Evolutionary conservation across 2,888 invertebrate genomes (phyloP), one percentile per base, ranked within the genome.

Genomic region (Drosophila kuntzei): DNA sequence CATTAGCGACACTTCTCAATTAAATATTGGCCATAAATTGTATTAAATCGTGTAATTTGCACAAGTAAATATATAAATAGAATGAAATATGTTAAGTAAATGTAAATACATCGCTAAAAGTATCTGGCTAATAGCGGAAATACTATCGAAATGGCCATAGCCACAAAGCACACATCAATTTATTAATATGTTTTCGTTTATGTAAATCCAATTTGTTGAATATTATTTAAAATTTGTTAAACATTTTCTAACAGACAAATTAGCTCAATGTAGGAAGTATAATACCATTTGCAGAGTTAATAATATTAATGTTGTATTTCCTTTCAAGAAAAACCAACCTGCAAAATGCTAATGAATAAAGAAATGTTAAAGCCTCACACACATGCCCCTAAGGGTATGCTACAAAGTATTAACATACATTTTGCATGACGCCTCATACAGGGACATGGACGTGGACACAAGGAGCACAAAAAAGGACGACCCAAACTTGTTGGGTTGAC

Each of bases 221-320:
- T 57, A 37, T 53, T 63, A 66, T 73, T 78, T 66, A 51, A 58
- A 82, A 73, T 83, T 82, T 71, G 62, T 64, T 60, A 49, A 60
- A 47, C 51, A 63, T 69, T 58, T 50, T 49, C 39, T 9, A 63
- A 18, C 63, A 55, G 55, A 75, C 72, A 82, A 82, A 85, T 79
- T 74, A 61, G 71, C 39, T 64, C 16, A n/a, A 11, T n/a, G 50
- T 11, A 14, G 14, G 47, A 57, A 27, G 47, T 44, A 68, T 25
- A 54, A 39, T 20, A 54, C 60, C 47, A 14, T 16, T 36, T 49
- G 41, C 32, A 43, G 76, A 64, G 72, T 72, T 71, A 72, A 80
- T 71, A 72, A 79, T 79, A 77, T 86, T 83, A 86, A 84, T 86
- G 69, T 77, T 55, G 71, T 65, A 71, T 71, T 74, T 80, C 60